These are phyloP conservation scores for Sporophila hypoxantha DNA, from an alignment of 2,113 vertebrate genomes.

Conservation along the genomic window DNA sequence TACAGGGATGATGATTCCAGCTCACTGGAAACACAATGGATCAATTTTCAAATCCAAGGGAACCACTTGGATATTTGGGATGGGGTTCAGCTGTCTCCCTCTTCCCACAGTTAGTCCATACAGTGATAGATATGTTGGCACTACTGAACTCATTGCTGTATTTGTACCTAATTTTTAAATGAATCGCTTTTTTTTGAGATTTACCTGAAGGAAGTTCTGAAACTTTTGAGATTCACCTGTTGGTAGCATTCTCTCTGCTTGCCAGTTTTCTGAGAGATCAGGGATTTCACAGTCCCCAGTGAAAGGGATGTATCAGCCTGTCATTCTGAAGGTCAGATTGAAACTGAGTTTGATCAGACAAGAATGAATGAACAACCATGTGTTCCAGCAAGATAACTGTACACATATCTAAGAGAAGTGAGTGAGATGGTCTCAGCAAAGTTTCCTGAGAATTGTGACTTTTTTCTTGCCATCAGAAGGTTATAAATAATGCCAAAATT, in stretches of 20 bases:
- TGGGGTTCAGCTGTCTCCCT: not conserved
- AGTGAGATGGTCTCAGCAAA: not conserved
- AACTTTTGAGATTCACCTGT: not conserved
- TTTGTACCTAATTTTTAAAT: not conserved
- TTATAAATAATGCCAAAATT: not conserved
- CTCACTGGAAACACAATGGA: not conserved
- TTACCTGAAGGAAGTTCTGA: not conserved
- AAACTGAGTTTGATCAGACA: constrained; percentile 45
- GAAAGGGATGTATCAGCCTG: not conserved
- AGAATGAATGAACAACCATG: constrained; percentile 12
- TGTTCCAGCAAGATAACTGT: constrained; percentile 48
- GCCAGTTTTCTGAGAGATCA: not conserved
- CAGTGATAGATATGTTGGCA: no score
- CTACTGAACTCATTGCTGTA: rapidly evolving
- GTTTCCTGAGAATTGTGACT: not conserved
- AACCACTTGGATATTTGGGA: not conserved
- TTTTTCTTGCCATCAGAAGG: not conserved
- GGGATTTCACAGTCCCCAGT: not conserved
- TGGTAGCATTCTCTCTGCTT: not conserved
- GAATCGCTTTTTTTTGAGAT: not conserved
- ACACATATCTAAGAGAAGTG: not conserved
- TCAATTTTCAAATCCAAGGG: not conserved
- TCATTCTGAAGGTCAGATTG: not conserved
- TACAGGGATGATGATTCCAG: not conserved
- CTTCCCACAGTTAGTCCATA: not conserved